These are phyloP conservation scores for Aromia moschata DNA, from an alignment of 2,888 invertebrate species.

Conservation along the genomic window DNA sequence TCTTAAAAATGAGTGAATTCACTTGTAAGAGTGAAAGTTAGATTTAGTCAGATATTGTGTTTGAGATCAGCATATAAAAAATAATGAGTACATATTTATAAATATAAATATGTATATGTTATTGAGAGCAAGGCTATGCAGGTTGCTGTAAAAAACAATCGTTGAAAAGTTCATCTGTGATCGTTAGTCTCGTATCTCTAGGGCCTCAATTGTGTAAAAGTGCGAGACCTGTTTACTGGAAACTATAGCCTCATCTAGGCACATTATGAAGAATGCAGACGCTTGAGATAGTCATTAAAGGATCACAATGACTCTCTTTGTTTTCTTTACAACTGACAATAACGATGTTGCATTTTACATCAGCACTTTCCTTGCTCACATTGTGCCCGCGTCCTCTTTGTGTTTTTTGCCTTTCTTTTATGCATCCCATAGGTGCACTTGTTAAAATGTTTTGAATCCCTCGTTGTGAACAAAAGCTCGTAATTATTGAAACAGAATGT, in stretches of 20 bases:
- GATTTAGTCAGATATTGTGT: no score
- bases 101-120: no score
- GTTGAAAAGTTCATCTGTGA: no score
- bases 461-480: slow-evolving; percentile 31
- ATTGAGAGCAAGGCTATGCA: no score
- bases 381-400: slow-evolving; percentile 46
- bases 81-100: no score
- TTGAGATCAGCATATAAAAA: no score
- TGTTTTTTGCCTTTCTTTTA: slow-evolving; percentile 29
- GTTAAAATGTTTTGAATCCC: slow-evolving; percentile 39
- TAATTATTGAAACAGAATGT: slow-evolving; percentile 26
- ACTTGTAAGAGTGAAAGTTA: no score
- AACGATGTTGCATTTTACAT: slow-evolving; percentile 57
- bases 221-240: slow-evolving; percentile 26
- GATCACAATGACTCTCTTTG: slow-evolving; percentile 59
- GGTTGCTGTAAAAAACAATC: no score
- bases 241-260: slow-evolving; percentile 34
- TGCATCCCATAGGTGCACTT: slow-evolving; percentile 31
- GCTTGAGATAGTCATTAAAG: slow-evolving; percentile 57
- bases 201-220: slow-evolving; percentile 17
- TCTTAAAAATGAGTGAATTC: no score
- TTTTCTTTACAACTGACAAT: slow-evolving; percentile 56
- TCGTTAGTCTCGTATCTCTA: background rate
- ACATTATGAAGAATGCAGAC: slow-evolving; percentile 52
- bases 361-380: slow-evolving; percentile 50